phyloP scores from a whole-genome alignment of 2,888 invertebrate species.

The Pelosia muscerda region DNA sequence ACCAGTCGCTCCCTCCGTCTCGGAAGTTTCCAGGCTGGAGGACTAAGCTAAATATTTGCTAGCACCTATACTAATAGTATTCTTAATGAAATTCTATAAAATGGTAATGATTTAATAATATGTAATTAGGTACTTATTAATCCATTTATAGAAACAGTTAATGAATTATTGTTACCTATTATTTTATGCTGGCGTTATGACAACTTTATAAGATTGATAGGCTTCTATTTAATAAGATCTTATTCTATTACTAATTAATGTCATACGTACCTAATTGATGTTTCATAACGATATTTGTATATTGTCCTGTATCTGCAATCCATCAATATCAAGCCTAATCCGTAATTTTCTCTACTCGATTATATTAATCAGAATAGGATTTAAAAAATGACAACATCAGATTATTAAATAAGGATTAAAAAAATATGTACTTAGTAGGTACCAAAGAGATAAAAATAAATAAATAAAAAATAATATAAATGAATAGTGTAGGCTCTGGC shows the following conservation, averaged over 20 bases:
- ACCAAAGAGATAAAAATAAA: no score
- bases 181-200: neutral
- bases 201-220: neutral
- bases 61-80: neutral
- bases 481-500: no score
- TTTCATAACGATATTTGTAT: neutral
- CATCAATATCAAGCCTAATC: neutral
- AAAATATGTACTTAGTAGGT: neutral
- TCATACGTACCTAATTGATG: neutral
- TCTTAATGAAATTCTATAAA: neutral
- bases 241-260: constrained; percentile 4
- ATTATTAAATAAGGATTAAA: neutral
- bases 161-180: neutral
- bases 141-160: constrained; percentile 6
- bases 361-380: neutral
- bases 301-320: neutral
- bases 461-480: no score
- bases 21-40: constrained; percentile 19
- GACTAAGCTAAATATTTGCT: neutral
- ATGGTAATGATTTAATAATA: neutral
- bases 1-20: constrained; percentile 34
- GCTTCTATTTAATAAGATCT: neutral
- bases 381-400: neutral
- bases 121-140: no score
- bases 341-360: neutral